phyloP scores from a whole-genome alignment of 2,888 invertebrate genomes.

The Polietes domitor region DNA sequence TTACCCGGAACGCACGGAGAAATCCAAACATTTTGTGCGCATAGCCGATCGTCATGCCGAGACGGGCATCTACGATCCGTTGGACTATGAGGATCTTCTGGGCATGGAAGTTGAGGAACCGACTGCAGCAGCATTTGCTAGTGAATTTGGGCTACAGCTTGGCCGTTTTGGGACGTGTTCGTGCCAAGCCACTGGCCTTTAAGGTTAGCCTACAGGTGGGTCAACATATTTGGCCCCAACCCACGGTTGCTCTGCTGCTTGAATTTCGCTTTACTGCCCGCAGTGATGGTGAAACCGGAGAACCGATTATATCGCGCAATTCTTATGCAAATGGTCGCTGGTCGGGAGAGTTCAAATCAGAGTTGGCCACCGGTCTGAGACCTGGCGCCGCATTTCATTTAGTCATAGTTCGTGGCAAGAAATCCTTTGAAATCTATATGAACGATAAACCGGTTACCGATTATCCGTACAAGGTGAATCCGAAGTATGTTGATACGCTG shows the following conservation, averaged over 20 bases:
- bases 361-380: constrained; percentile 71
- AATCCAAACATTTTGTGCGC: constrained; percentile 30
- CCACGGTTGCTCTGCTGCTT: constrained; percentile 86
- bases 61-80: constrained; percentile 6
- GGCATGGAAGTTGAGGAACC: neutral
- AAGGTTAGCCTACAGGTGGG: constrained; percentile 86
- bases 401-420: constrained; percentile 70
- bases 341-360: constrained; percentile 72
- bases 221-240: constrained; percentile 86
- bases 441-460: constrained; percentile 85
- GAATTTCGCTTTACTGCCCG: constrained; percentile 85
- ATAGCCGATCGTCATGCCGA: constrained; percentile 14
- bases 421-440: constrained; percentile 73
- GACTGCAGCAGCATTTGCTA: neutral
- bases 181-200: constrained; percentile 87
- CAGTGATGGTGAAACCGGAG: constrained; percentile 72
- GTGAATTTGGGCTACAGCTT: constrained; percentile 80
- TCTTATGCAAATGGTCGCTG: constrained; percentile 82
- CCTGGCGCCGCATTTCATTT: constrained; percentile 75
- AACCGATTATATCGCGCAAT: constrained; percentile 85
- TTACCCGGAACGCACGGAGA: constrained; percentile 72
- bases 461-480: constrained; percentile 83
- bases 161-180: constrained; percentile 84
- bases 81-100: neutral
- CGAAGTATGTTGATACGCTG: constrained; percentile 84